A percentile compares a stretch with the other conserved stretches of the same genome.
Evolutionary conservation across 2,888 invertebrate species (phyloP).

Genomic region (Melikaiella ostensackeni): DNA sequence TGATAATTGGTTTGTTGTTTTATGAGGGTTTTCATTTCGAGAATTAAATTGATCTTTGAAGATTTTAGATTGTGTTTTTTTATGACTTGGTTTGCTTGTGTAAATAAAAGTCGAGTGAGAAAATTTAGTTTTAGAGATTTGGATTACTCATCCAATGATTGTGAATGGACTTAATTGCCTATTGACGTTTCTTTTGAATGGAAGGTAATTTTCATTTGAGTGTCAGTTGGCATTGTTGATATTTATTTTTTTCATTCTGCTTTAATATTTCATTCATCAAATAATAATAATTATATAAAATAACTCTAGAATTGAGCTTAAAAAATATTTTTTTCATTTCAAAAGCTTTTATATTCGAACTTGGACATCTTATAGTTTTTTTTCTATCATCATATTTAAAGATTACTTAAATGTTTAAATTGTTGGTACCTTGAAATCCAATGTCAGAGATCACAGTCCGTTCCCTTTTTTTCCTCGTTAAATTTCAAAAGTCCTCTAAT

Average conservation of each 20-base stretch:
- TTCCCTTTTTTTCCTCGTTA: no score
- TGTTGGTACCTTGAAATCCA: no score
- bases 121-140: conserved; percentile 18
- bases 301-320: no score
- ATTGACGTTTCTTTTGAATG: conserved; percentile 16
- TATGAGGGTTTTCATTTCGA: background rate
- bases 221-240: background rate
- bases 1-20: background rate
- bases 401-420: no score
- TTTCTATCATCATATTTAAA: no score
- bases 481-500: no score
- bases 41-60: background rate
- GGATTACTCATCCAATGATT: conserved; percentile 12
- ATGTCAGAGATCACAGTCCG: no score
- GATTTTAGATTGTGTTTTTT: background rate
- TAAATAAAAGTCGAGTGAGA: conserved; percentile 18
- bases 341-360: no score
- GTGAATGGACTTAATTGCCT: conserved; percentile 8
- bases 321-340: no score
- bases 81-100: conserved; percentile 6
- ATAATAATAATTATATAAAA: no score
- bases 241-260: conserved; percentile 3
- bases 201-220: conserved; percentile 20
- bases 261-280: background rate
- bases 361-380: no score